Evolutionary conservation across 2,797 vertebrate species (phyloP), one percentile per base, ranked within the genome.

Genomic region (Vireo griseus): DNA sequence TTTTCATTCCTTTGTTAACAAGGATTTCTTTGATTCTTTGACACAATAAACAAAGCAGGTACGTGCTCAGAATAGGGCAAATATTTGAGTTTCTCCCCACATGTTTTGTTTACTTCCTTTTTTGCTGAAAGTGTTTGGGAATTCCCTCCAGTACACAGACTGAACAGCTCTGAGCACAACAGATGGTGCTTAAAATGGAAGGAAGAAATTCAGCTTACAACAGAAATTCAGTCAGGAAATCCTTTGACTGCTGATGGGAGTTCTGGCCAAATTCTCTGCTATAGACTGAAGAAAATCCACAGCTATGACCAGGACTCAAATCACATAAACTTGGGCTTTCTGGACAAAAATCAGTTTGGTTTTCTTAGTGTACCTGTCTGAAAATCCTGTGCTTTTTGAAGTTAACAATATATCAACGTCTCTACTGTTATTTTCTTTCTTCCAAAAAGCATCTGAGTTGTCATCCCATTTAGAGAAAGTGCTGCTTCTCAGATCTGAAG

Each of bases 381-480:
- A 92, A 62, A 95, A 96, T 63, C 90, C 98, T 7, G 97, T 66
- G 45, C 87, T 97, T 73, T 97, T 98, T 48, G 98, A 97, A 80
- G 97, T 97, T 83, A 98, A 63, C 75, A 94, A 97, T 44, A 97
- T 79, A 66, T 99, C 99, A 0, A 95, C 69, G 54, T 99, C 98
- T 57, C 97, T 98, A 68, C 94, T 97, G 81, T 92, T 97, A 94
- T 82, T 97, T 82, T 99, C 98, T 78, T 97, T 99, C 95, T 98
- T 98, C 99, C 99, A 99, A 47, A 97, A 98, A 62, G 97, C 96
- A 57, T 98, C 98, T 2, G 97, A 76, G 50, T 79, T 81, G 52
- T 98, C 98, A 2, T 98, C 98, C 99, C 99, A 99, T 57, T 97
- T 98, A 3, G 98, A 97, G 72, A 98, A 98, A 90, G 98, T 97